Evolutionary conservation across 2,888 invertebrate species (phyloP).

Genomic region (Odontocolon sp.): DNA sequence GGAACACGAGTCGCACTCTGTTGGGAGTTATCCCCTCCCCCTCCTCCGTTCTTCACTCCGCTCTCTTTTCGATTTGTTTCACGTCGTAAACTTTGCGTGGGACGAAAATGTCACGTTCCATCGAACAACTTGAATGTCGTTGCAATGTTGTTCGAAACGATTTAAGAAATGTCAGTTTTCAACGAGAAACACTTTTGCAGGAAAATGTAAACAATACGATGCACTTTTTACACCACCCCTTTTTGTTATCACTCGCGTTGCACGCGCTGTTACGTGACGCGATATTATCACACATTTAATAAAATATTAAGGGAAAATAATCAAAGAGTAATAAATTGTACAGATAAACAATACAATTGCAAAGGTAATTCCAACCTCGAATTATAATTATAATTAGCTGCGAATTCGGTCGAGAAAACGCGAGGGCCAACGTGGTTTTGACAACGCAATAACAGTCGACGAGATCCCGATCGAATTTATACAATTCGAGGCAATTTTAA

Average conservation of each 20-base stretch:
- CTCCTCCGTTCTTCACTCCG: neutral
- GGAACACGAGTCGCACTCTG: neutral
- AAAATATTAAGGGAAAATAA: too few relatives aligned
- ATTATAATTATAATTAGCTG: neutral
- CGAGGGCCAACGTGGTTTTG: neutral
- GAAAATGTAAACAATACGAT: too few relatives aligned
- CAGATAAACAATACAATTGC: neutral
- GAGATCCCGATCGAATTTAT: neutral
- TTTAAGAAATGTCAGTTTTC: too few relatives aligned
- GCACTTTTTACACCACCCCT: too few relatives aligned
- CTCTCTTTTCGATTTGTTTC: slow-evolving; percentile 32
- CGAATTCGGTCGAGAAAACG: neutral
- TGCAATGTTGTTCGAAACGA: too few relatives aligned
- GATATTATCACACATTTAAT: too few relatives aligned
- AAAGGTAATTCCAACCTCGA: slow-evolving; percentile 40
- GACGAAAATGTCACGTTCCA: slow-evolving; percentile 50
- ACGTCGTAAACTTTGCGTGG: slow-evolving; percentile 28
- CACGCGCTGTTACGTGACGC: too few relatives aligned
- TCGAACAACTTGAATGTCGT: too few relatives aligned
- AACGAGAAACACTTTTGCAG: too few relatives aligned
- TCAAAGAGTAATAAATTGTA: too few relatives aligned
- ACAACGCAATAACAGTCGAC: too few relatives aligned
- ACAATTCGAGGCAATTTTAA: neutral
- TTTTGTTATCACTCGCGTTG: too few relatives aligned
- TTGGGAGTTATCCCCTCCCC: neutral